Evolutionary conservation across 2,797 vertebrate genomes (phyloP).

Genomic region (Denticeps clupeoides): DNA sequence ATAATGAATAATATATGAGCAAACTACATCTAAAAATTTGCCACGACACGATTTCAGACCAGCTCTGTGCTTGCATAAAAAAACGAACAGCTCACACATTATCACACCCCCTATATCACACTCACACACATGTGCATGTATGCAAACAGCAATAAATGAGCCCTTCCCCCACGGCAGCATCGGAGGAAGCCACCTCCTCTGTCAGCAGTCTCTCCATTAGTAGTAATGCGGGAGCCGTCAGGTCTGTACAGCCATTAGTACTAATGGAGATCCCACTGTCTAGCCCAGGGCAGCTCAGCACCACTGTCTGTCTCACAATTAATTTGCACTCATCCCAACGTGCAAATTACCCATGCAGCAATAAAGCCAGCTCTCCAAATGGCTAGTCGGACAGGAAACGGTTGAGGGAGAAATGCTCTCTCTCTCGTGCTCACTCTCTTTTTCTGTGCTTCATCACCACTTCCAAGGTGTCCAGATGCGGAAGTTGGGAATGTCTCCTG

Average conservation of each 20-base stretch:
- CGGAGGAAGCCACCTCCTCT: slow-evolving; percentile 40
- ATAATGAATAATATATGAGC: background rate
- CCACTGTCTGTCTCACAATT: slow-evolving; percentile 19
- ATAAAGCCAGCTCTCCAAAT: slow-evolving; percentile 21
- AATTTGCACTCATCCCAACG: slow-evolving; percentile 24
- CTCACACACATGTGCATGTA: background rate
- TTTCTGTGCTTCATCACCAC: no score
- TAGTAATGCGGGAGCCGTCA: slow-evolving; percentile 39
- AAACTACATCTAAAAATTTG: background rate
- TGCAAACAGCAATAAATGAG: slow-evolving; percentile 7
- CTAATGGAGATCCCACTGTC: slow-evolving; percentile 37
- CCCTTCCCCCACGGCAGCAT: slow-evolving; percentile 27
- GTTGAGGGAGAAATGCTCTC: slow-evolving; percentile 1
- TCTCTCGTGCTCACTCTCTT: background rate
- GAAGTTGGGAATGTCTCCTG: background rate
- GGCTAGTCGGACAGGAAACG: slow-evolving; percentile 1
- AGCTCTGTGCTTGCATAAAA: no score
- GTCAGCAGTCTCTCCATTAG: slow-evolving; percentile 43
- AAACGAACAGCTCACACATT: no score
- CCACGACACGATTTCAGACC: no score
- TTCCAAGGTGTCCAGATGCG: background rate
- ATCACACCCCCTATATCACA: background rate
- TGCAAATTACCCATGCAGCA: slow-evolving; percentile 29
- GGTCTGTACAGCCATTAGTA: slow-evolving; percentile 36
- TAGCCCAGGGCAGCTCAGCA: background rate